These are phyloP conservation scores for Gyrodactylus salaris DNA, from an alignment of 1,140 invertebrate genomes.

Conservation along the genomic window DNA sequence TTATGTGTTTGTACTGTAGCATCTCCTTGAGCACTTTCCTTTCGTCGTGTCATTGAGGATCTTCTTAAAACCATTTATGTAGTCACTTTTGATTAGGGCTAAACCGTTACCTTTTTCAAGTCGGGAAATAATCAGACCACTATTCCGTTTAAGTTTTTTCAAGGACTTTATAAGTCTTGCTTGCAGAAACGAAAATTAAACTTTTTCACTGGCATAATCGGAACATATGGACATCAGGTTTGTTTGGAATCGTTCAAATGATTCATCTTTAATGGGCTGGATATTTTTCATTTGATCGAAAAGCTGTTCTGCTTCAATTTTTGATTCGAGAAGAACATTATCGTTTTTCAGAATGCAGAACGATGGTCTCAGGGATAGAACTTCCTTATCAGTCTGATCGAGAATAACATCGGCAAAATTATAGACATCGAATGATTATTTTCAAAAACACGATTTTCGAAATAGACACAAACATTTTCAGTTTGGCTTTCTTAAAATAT, in stretches of 20 bases:
- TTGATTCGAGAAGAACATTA: neutral
- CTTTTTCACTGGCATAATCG: neutral
- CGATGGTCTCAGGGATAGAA: neutral
- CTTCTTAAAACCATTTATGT: neutral
- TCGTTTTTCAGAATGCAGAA: neutral
- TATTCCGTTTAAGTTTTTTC: neutral
- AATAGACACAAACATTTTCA: too few relatives aligned
- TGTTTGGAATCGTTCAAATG: neutral
- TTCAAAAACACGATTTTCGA: too few relatives aligned
- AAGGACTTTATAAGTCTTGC: neutral
- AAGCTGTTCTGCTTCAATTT: neutral
- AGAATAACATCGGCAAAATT: neutral
- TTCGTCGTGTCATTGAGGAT: neutral
- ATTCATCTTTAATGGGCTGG: neutral
- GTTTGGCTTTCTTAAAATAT: too few relatives aligned
- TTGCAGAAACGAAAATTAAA: neutral
- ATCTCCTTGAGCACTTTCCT: neutral
- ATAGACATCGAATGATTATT: too few relatives aligned
- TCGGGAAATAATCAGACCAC: neutral
- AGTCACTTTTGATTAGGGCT: neutral
- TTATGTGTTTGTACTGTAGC: neutral
- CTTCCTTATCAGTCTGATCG: neutral
- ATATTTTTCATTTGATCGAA: neutral
- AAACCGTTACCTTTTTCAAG: neutral
- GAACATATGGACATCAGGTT: neutral